Base-by-base conservation (phyloP, 2,888 invertebrate species). In the Rhagophthalmus giganteus region DNA sequence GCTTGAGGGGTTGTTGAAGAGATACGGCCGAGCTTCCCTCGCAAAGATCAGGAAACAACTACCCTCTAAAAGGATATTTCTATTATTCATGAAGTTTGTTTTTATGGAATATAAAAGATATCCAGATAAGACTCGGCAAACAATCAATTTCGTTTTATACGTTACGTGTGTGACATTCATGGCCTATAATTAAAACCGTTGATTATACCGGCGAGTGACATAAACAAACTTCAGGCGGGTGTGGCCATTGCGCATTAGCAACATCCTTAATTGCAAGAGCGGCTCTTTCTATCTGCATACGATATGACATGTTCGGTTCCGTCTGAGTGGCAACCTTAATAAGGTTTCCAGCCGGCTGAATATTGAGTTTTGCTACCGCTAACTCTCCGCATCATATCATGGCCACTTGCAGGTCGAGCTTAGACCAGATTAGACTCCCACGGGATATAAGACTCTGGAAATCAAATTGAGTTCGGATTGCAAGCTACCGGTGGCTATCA, bases 391-490 rank as follows among this genome's bases (percentile, higher is more conserved):
- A 64, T 69, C 66, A 69, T 69, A 68, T 68, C 68, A 70, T 68
- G 72, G 71, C 73, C 73, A 71, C 72, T 71, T 73, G 71, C 71
- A 70, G 71, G 67, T 69, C 73, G 68, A 71, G 72, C 73, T 72
- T 72, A 72, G 73, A 71, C 72, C 71, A 71, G 74, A 74, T 74
- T 73, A 72, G 68, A 68, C 56, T 71, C 74, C 72, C 72, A 48
- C 48, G 74, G 72, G 74, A 71, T 60, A 60, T 59, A 63, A 65
- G 68, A 69, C 62, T 63, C 71, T 70, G 65, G 69, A 71, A 75
- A 75, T 76, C 74, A 74, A 75, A 76, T 76, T 75, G 75, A 72
- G 73, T 74, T 72, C 71, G 72, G 73, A 74, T 74, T 73, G 72
- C 72, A 60, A 66, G 62, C 62, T 68, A 67, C 66, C 65, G 57